Conservation (phyloP, 2,113 vertebrate genomes). For the Mobula hypostoma region DNA sequence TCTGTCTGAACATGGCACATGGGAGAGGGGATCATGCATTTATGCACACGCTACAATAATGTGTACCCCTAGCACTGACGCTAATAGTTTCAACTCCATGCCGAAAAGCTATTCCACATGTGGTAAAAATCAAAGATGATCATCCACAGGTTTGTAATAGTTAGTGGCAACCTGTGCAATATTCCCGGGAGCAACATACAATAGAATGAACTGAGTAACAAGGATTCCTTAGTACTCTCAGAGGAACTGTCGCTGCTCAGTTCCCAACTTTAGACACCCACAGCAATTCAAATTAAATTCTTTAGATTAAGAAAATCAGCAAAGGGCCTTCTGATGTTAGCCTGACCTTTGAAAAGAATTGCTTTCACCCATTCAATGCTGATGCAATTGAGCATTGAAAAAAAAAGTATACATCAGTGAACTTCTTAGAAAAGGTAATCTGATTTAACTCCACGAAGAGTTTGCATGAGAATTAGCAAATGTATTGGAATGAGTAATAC, state of each 20-base stretch:
- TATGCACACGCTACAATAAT: background rate
- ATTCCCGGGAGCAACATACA: background rate
- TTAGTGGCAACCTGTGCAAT: background rate
- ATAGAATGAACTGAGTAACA: background rate
- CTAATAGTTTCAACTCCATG: background rate
- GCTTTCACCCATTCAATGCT: background rate
- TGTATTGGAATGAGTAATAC: background rate
- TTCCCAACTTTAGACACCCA: background rate
- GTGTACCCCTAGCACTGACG: background rate
- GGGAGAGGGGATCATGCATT: background rate
- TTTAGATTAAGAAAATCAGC: background rate
- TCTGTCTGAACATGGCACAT: background rate
- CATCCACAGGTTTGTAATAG: background rate
- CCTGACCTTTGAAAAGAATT: background rate
- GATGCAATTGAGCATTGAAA: background rate
- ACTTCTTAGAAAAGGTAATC: background rate
- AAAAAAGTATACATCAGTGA: background rate
- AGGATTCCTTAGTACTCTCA: background rate
- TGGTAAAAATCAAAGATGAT: conserved; percentile 20
- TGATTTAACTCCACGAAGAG: background rate
- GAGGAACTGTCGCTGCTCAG: background rate
- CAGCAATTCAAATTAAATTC: background rate
- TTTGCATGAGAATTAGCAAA: background rate
- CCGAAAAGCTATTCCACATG: conserved; percentile 4
- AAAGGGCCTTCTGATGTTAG: background rate